Base-by-base conservation (phyloP, 1,140 invertebrate genomes). In the Branchinecta lynchi region DNA sequence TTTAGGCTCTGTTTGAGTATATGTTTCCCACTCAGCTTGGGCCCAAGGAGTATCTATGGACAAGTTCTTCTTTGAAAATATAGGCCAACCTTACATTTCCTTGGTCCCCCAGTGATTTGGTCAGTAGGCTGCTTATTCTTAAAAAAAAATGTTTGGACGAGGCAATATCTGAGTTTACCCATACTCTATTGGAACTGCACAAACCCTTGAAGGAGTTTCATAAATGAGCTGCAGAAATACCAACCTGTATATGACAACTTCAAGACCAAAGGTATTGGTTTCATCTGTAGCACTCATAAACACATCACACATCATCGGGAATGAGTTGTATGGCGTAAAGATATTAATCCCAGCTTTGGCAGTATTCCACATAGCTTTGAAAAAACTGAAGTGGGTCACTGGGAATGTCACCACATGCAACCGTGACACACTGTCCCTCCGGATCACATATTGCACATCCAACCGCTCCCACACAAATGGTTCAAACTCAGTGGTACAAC, bases 281-380 rank as follows among this genome's bases (percentile, higher is more conserved):
- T 73, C 73, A 51, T 68, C 73, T 66, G 68, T 72, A 66, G 77
- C 76, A 17, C 77, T 73, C 75, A 78, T 77, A 69, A 75, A 74
- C 12, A 76, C 77, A 66, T 76, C 73, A 68, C 77, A 78, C 73
- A 76, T 77, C 77, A 77, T 77, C 0, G 75, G 69, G 66, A 77
- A 77, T 7, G 72, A 72, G 0, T 76, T 73, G 60, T 74, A 75
- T 9, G 75, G 75, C 68, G 75, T 76, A 66, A 76, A 73, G 66
- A 76, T 73, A 43, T 74, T 73, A 32, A 77, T 74, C 12, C 74
- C 75, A 44, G 74, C 68, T 70, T 74, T 75, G 6, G 74, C 76
- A 21, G 74, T 71, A 46, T 76, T 75, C 75, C 75, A 76, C 7
- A 76, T 43, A 10, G 74, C 72, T 70, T 74, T 75, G 68, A 76